phyloP scores from a whole-genome alignment of 2,888 invertebrate genomes.

The Deroplatys truncata region DNA sequence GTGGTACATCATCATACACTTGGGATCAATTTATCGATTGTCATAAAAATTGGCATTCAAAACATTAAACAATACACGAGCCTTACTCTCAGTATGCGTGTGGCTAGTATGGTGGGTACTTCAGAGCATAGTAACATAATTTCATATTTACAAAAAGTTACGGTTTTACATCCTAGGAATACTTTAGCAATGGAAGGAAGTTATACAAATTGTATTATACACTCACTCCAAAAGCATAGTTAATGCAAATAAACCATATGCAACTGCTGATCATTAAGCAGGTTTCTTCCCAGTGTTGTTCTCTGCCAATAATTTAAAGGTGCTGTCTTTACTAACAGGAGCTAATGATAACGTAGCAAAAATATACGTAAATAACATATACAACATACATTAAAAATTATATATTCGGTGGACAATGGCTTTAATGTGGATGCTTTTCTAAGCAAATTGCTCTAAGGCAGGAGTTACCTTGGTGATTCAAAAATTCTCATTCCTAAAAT shows the following conservation, averaged over 20 bases:
- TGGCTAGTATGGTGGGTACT: background rate
- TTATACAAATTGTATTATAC: background rate
- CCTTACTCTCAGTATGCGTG: background rate
- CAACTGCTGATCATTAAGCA: background rate
- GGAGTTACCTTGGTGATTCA: too few species aligned
- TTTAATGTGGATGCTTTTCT: too few species aligned
- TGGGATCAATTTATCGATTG: background rate
- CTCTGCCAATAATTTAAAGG: background rate
- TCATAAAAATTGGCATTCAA: background rate
- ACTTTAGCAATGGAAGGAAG: background rate
- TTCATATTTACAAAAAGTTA: background rate
- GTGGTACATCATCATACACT: background rate
- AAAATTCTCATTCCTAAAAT: too few species aligned
- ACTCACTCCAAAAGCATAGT: background rate
- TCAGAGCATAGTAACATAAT: background rate
- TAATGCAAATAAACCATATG: background rate
- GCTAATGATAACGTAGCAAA: background rate
- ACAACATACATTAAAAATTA: background rate
- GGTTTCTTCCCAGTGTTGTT: background rate
- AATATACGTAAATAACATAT: background rate
- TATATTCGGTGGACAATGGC: too few species aligned
- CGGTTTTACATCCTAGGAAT: background rate
- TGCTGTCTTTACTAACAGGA: background rate
- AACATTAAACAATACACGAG: background rate
- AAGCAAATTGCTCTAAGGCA: too few species aligned